phyloP scores from a whole-genome alignment of 2,113 vertebrate species.

The Fulmarus glacialis region DNA sequence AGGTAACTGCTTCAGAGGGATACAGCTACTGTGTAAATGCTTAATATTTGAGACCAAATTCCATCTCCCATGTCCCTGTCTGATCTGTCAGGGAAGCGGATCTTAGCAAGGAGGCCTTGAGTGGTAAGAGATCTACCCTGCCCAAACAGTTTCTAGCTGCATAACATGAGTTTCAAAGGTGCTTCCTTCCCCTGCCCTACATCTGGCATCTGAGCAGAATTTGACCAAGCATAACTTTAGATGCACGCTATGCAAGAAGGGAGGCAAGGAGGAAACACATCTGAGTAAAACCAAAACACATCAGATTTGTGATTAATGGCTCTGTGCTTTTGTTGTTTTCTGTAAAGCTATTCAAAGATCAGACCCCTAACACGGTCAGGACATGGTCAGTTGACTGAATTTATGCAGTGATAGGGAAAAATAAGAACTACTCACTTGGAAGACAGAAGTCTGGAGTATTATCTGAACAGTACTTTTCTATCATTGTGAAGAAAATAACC shows the following conservation, averaged over 20 bases:
- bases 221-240: not conserved
- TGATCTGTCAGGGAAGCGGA: not conserved
- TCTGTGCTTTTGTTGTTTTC: not conserved
- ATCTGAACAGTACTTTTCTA: constrained; percentile 39
- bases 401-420: not conserved
- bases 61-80: not conserved
- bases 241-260: not conserved
- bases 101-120: not conserved
- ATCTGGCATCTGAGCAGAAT: not conserved
- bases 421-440: not conserved
- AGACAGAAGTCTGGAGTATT: constrained; percentile 20
- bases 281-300: not conserved
- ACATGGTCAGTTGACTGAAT: not conserved
- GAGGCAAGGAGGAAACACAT: not conserved
- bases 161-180: not conserved
- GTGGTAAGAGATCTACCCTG: not conserved
- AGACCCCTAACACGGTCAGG: not conserved
- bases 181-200: not conserved
- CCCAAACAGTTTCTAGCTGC: not conserved
- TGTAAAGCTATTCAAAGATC: not conserved
- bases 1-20: not conserved
- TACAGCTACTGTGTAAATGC: not conserved
- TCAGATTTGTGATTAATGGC: not conserved
- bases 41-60: not conserved
- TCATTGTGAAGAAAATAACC: constrained; percentile 7